Base-by-base conservation (phyloP, 2,888 invertebrate genomes). In the Tyria jacobaeae region DNA sequence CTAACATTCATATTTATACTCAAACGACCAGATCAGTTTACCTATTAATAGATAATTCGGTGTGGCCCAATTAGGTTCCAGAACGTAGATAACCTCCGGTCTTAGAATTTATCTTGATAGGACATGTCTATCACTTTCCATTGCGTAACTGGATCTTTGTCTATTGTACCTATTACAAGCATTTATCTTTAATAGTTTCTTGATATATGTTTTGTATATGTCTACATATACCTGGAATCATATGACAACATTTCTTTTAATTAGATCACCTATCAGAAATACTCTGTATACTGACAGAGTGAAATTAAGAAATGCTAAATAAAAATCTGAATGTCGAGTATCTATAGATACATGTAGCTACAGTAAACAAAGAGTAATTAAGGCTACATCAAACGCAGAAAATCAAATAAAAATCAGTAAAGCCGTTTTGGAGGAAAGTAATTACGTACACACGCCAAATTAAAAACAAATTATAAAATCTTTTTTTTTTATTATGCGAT, bases 71-170 rank as follows among this genome's bases (percentile, higher is more conserved):
- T 75, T 76, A 39, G 37, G 39, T 52, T 63, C 68, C 65, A 71
- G 64, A n/a, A n/a, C 60, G 66, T 54, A 57, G 81, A 81, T 81
- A 81, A 81, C 78, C 80, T 74, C 69, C 59, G 69, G 70, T 77
- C 74, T 66, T 66, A 68, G 60, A 58, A 62, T 54, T 75, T 80
- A 81, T 79, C 81, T 73, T 76, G 81, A 78, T 79, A 75, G 60
- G 64, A 64, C 73, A 68, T 64, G 76, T 76, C 81, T 75, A 76
- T 76, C 80, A 79, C 71, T 80, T 81, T 79, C 51, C 75, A 73
- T 66, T 75, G 64, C 53, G 63, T 58, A 55, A 47, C 48, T 52
- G 34, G 47, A 12, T 37, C 27, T 17, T 60, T 53, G 54, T 60
- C 59, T 51, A 52, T 25, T 47, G 44, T 37, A 27, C 10, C 15